Conservation (phyloP, 1,140 invertebrate species). For the Elymnias hypermnestra region DNA sequence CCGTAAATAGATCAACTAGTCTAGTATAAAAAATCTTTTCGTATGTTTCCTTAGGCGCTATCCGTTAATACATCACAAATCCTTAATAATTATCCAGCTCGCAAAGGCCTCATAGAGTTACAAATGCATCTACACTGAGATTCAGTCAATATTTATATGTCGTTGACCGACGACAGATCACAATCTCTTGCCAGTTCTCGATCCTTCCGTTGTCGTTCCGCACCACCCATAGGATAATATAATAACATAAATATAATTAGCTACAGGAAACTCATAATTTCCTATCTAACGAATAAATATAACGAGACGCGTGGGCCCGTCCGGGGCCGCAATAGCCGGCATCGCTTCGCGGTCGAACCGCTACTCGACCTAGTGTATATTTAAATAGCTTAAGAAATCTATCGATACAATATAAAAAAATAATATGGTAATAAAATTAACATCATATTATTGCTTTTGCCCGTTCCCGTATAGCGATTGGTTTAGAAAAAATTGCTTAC, state of each 20-base stretch:
- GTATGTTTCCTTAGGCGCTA: slow-evolving; percentile 77
- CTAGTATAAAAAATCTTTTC: slow-evolving; percentile 78
- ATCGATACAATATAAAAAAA: slow-evolving; percentile 74
- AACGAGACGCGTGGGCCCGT: slow-evolving; percentile 56
- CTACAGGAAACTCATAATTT: slow-evolving; percentile 74
- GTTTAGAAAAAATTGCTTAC: slow-evolving; percentile 73
- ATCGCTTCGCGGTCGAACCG: slow-evolving; percentile 72
- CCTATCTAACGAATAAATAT: slow-evolving; percentile 75
- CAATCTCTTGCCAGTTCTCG: slow-evolving; percentile 73
- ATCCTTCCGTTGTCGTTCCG: slow-evolving; percentile 59
- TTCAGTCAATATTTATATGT: slow-evolving; percentile 77
- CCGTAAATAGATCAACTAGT: slow-evolving; percentile 77
- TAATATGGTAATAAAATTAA: slow-evolving; percentile 76
- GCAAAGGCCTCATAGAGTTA: slow-evolving; percentile 76
- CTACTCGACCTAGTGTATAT: slow-evolving; percentile 65
- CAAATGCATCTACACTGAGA: slow-evolving; percentile 77
- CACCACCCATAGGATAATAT: slow-evolving; percentile 62
- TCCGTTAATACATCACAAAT: slow-evolving; percentile 77
- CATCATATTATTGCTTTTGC: slow-evolving; percentile 76
- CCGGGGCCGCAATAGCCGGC: slow-evolving; percentile 59
- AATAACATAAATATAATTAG: slow-evolving; percentile 75
- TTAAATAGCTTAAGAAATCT: slow-evolving; percentile 70
- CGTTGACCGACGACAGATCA: slow-evolving; percentile 75
- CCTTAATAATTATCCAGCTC: slow-evolving; percentile 75
- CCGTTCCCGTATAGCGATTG: slow-evolving; percentile 76